Evolutionary conservation across 2,797 vertebrate species (phyloP).

Genomic region (Telmatherina bonti): DNA sequence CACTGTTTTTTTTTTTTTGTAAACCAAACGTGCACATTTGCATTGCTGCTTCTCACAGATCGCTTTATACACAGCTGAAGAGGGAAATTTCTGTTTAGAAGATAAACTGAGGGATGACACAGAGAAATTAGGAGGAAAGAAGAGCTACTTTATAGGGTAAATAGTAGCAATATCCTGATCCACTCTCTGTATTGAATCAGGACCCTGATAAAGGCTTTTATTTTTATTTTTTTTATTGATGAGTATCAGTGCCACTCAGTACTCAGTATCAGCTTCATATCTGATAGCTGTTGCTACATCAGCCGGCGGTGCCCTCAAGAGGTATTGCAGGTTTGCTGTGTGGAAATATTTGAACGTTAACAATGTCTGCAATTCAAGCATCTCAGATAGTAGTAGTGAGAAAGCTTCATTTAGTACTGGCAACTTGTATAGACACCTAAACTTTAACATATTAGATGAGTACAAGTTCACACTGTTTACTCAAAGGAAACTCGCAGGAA

Average conservation of each 20-base stretch:
- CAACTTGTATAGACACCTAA: not conserved
- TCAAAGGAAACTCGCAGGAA: not conserved
- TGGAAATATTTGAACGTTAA: not conserved
- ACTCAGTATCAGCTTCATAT: no score
- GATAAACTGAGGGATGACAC: not conserved
- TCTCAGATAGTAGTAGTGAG: not conserved
- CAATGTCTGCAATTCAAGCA: not conserved
- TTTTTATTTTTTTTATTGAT: not conserved
- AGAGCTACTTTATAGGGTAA: not conserved
- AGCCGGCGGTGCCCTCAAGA: not conserved
- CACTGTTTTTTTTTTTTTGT: not conserved
- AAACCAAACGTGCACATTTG: not conserved
- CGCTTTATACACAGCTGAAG: not conserved
- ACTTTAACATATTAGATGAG: not conserved
- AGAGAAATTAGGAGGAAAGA: slow-evolving; percentile 12
- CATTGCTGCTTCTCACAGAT: not conserved
- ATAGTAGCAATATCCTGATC: not conserved
- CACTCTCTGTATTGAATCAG: not conserved
- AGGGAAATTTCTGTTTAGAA: not conserved
- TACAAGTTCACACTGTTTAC: not conserved
- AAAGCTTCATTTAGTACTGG: not conserved
- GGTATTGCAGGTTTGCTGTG: not conserved
- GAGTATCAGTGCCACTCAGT: not conserved
- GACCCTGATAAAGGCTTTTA: not conserved
- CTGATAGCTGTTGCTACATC: not conserved